Evolutionary conservation across 1,140 invertebrate species (phyloP), one percentile per base, ranked within the genome.

Genomic region (Stenopsyche tienmushanensis): DNA sequence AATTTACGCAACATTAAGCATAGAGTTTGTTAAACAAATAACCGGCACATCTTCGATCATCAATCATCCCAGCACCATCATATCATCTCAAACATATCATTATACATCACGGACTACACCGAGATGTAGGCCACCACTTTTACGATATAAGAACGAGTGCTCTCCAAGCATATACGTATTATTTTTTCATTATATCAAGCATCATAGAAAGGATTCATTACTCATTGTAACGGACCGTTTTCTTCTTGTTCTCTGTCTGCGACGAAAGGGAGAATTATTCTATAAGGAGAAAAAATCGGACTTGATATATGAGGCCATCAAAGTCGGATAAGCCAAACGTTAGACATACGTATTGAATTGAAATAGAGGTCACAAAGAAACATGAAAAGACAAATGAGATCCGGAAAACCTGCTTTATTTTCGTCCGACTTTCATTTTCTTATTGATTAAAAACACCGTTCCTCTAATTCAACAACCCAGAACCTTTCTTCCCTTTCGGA

Each of bases 231-330:
- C 5, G 5, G 10, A 24, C 9, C 49, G 21, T 52, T 52, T 52
- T 24, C n/a, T n/a, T n/a, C n/a, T n/a, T n/a, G n/a, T n/a, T n/a
- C 8, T 13, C 25, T 54, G 8, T 54, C 18, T 21, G 45, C 45
- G 45, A 49, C n/a, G n/a, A n/a, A 49, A 49, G 13, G 23, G 23
- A 34, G 15, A 21, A 25, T 18, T 9, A 18, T 15, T n/a, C 15
- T 25, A 54, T 54, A 49, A 49, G 21, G 52, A 34, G n/a, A 54
- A 54, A 54, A 54, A 54, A 34, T 34, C 24, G 39, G 17, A 18
- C 52, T 54, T 57, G 54, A 57, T 57, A n/a, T 57, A 57, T 41
- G 54, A 57, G 26, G 34, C 39, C 54, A 57, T 57, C 34, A 57
- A 57, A 57, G 15, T 21, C 29, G 39, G 39, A 57, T 41, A 57